Evolutionary conservation across 1,140 invertebrate genomes (phyloP).

Genomic region (Saxidomus purpurata): DNA sequence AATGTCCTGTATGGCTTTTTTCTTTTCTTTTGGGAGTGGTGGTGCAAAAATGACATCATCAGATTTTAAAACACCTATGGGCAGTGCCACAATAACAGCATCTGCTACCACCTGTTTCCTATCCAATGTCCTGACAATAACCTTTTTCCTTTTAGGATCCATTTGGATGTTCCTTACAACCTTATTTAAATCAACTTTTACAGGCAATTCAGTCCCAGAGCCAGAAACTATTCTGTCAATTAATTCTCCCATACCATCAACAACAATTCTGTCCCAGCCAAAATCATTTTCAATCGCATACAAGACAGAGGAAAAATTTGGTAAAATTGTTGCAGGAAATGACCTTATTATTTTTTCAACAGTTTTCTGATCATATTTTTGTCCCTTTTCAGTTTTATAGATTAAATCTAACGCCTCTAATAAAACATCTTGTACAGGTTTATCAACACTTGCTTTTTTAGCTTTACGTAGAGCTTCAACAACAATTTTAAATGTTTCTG

Average conservation of each 20-base stretch:
- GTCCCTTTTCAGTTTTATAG: neutral
- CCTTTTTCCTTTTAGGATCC: slow-evolving; percentile 67
- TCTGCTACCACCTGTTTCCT: slow-evolving; percentile 72
- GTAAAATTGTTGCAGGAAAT: slow-evolving; percentile 18
- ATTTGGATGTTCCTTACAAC: slow-evolving; percentile 77
- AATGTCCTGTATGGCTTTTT: slow-evolving; percentile 67
- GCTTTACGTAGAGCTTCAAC: slow-evolving; percentile 23
- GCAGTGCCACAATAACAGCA: slow-evolving; percentile 77
- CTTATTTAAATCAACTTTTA: slow-evolving; percentile 74
- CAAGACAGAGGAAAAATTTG: slow-evolving; percentile 69
- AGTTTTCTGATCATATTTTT: neutral
- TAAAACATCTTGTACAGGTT: slow-evolving; percentile 18
- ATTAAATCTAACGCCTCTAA: neutral
- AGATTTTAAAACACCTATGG: slow-evolving; percentile 69
- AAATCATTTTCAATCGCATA: slow-evolving; percentile 74
- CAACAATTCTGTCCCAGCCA: slow-evolving; percentile 71
- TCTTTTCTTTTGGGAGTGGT: slow-evolving; percentile 66
- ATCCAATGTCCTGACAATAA: slow-evolving; percentile 72
- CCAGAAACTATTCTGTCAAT: slow-evolving; percentile 69
- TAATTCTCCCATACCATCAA: slow-evolving; percentile 76
- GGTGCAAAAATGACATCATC: slow-evolving; percentile 76
- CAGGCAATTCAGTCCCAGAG: slow-evolving; percentile 68
- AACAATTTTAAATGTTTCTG: slow-evolving; percentile 42
- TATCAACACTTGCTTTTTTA: slow-evolving; percentile 18
- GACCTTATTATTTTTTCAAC: slow-evolving; percentile 29